These are phyloP conservation scores for Phoxinus phoxinus DNA, from an alignment of 2,113 vertebrate genomes.

Conservation along the genomic window DNA sequence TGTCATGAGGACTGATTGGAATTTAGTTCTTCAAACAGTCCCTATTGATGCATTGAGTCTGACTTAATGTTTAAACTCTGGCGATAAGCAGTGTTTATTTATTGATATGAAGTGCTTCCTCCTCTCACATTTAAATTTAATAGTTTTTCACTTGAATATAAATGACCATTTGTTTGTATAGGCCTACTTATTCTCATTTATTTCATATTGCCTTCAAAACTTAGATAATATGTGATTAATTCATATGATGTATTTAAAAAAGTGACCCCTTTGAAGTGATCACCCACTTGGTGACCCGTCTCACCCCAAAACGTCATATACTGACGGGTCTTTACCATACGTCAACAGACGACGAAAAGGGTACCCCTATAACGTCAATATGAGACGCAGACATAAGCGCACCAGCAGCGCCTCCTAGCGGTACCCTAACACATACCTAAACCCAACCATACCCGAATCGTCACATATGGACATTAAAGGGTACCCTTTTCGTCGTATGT, in stretches of 20 bases:
- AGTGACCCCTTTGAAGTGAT: neutral
- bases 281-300: conserved; percentile 1
- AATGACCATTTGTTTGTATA: neutral
- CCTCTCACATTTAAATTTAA: neutral
- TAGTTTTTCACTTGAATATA: neutral
- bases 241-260: neutral
- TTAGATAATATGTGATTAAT: neutral
- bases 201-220: neutral
- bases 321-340: too few species aligned
- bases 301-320: too few species aligned
- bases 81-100: neutral
- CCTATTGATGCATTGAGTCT: neutral
- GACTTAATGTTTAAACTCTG: neutral
- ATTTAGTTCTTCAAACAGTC: neutral
- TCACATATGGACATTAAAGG: too few species aligned
- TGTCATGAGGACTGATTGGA: neutral
- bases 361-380: too few species aligned
- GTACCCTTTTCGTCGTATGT: too few species aligned
- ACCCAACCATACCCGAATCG: too few species aligned
- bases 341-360: too few species aligned
- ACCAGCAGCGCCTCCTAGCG: too few species aligned
- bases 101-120: neutral
- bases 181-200: neutral
- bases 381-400: too few species aligned
- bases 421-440: too few species aligned